Evolutionary conservation across 2,888 invertebrate species (phyloP), one percentile per base, ranked within the genome.

Genomic region (Gymnocheta viridis): DNA sequence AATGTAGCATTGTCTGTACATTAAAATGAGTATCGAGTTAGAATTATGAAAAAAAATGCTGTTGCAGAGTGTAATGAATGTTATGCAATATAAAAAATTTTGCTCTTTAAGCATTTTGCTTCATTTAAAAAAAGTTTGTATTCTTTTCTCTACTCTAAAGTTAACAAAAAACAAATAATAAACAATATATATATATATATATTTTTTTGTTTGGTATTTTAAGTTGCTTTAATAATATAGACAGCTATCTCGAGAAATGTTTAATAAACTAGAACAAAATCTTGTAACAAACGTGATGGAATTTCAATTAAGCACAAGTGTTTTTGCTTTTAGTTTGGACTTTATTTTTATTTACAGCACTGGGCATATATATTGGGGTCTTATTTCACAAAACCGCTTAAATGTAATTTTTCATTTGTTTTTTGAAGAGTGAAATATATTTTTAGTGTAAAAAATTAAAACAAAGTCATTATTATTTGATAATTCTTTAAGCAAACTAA

Each of bases 281-380:
- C 29, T 51, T 67, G 6, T 44, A 47, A 69, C 38, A 74, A 76
- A 83, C 83, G 83, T 83, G 83, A 64, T 76, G 79, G 76, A 80
- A 83, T 83, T 83, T 47, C 35, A 58, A 72, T 72, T 35, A 35
- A 38, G 27, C n/a, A 29, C 17, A 49, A 41, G 32, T 17, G 27
- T 54, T 41, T 29, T 54, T 49, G 5, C 0, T 35, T 58, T 19
- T 35, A 24, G 14, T 38, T 12, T 38, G n/a, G n/a, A n/a, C n/a
- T 38, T 12, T 38, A 14, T 12, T 38, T 38, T 14, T 32, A 5
- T 5, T 5, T 32, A 5, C 7, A 5, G 32, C 32, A 5, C 7
- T 32, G 5, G 4, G 4, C 7, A 4, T 7, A 32, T 32, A 5
- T 32, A 32, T n/a, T n/a, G n/a, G n/a, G n/a, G n/a, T n/a, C n/a